Conservation (phyloP, 2,888 invertebrate species). For the Lepidocyrtoides sp. region DNA sequence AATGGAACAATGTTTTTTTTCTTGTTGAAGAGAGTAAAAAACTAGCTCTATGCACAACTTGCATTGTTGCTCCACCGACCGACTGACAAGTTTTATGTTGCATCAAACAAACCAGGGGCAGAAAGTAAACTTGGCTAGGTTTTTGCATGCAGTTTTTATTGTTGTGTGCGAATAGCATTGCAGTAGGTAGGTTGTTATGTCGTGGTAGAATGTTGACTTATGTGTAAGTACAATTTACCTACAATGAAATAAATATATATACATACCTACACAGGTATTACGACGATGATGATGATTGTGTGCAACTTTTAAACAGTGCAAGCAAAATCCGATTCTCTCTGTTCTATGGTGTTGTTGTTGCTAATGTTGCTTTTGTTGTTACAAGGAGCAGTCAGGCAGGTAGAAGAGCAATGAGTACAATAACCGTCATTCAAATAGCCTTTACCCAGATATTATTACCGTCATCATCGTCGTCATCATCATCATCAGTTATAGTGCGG, state of each 20-base stretch:
- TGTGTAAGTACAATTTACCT: background rate
- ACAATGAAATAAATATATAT: too few relatives aligned
- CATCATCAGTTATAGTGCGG: background rate
- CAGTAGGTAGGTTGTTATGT: background rate
- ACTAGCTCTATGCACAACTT: slow-evolving; percentile 34
- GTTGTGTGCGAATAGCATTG: background rate
- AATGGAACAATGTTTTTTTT: slow-evolving; percentile 58
- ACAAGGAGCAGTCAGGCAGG: slow-evolving; percentile 10
- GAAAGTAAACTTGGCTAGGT: slow-evolving; percentile 48
- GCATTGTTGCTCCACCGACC: slow-evolving; percentile 62
- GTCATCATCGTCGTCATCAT: background rate
- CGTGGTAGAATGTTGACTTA: slow-evolving; percentile 18
- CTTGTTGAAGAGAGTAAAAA: slow-evolving; percentile 16
- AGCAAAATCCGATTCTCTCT: background rate
- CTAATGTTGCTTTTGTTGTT: background rate
- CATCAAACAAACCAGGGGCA: slow-evolving; percentile 35
- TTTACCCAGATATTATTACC: slow-evolving; percentile 76
- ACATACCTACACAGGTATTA: slow-evolving; percentile 9
- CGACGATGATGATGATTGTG: background rate
- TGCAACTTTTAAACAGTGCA: slow-evolving; percentile 14
- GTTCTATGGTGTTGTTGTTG: background rate
- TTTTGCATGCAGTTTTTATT: background rate
- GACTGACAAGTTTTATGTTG: slow-evolving; percentile 76
- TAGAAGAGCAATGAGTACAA: slow-evolving; percentile 63
- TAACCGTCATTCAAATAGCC: slow-evolving; percentile 78